Evolutionary conservation across 1,140 invertebrate species (phyloP), one percentile per base, ranked within the genome.

Genomic region (Polyergus mexicanus): DNA sequence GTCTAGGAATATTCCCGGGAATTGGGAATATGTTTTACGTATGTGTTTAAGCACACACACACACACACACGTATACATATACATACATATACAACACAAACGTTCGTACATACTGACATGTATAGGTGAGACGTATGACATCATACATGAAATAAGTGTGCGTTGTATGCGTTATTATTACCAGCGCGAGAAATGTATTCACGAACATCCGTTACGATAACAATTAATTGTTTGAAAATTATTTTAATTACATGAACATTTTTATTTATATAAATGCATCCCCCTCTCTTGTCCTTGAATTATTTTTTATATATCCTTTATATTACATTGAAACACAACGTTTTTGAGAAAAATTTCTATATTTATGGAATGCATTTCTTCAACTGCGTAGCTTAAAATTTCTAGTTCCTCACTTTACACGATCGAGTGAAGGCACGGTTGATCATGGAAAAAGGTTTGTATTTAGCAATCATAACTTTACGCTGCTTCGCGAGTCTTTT

Each of bases 181-280:
- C 47, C 54, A 85, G 58, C 44, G 58, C 71, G 75, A 89, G 71
- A 60, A 90, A 88, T 84, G 89, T 87, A 80, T 86, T 75, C 84
- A 54, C 86, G 74, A 71, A 80, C 66, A 85, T 77, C 35, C 78
- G 63, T 87, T 62, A 56, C 16, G 47, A 51, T 51, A 51, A 51
- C 44, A 86, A 87, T 91, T 84, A 84, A 92, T 87, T 81, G 83
- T 84, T 89, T 91, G 89, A 93, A 92, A 89, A 91, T 91, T 92
- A 92, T 93, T 93, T 92, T 86, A 91, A 93, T 92, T 93, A 93
- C 90, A 93, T 88, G 89, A 81, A 93, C 89, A 91, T 92, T 90
- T 93, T 93, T 93, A 93, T 92, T 92, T 92, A 92, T 92, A 92
- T 51, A 78, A 83, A 60, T 75, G 72, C 51, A 72, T 83, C 60